Base-by-base conservation (phyloP, 2,113 vertebrate species). In the Triplophysa siluroides region DNA sequence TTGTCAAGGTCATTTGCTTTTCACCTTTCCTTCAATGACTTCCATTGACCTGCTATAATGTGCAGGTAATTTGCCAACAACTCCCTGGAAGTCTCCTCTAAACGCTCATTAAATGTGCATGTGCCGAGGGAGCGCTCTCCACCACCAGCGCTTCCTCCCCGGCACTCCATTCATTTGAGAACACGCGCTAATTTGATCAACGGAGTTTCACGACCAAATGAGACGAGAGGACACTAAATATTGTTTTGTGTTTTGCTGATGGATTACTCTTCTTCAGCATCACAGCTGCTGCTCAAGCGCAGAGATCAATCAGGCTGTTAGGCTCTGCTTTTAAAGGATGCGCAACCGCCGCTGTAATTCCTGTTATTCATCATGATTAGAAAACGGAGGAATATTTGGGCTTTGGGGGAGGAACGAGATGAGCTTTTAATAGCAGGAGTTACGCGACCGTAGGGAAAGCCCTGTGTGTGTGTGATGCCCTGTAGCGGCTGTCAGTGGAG, bases 31-130 rank as follows among this genome's bases (percentile, higher is more conserved):
- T 89, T 81, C 80, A 19, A 65, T 63, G 81, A 85, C 76, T 83
- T 26, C 19, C 69, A 69, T 14, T 84, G 88, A 91, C 89, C 87
- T 79, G 33, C 52, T 74, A 79, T 90, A 91, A 92, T 88, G 89
- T 90, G 90, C 87, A 88, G 85, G 88, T 92, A 86, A 92, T 92
- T 91, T 89, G 88, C 89, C 83, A 91, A 89, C 85, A 89, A 85
- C 82, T 89, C 87, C 88, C 90, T 89, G 85, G 88, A 88, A 86
- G 85, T 88, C 80, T 61, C 86, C 83, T 74, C 56, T 52, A 50
- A 82, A 81, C 80, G 86, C 86, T 90, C 89, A 90, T 91, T 90
- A 90, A 88, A 91, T 88, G 74, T 90, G 78, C 88, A 90, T 90
- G 87, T 84, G 87, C 87, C 86, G 85, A 76, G 23, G 83, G 83